A percentile compares a stretch with the other conserved stretches of the same genome.
phyloP scores from a whole-genome alignment of 2,888 invertebrate genomes.

The Campopleginae sp. region DNA sequence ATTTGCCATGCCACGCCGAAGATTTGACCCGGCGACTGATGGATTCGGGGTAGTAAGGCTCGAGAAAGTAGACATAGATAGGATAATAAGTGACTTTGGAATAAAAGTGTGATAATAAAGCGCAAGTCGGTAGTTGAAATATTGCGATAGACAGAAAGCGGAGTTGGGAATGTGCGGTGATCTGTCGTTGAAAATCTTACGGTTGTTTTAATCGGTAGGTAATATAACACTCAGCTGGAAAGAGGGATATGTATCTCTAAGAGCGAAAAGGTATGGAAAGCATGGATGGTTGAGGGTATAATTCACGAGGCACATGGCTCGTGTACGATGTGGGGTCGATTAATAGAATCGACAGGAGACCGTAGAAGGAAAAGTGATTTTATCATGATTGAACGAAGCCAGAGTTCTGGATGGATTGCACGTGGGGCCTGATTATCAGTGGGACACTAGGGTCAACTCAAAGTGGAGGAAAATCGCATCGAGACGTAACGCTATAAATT shows the following conservation, averaged over 20 bases:
- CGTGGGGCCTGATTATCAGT: constrained; percentile 37
- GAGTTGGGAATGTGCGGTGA: constrained; percentile 52
- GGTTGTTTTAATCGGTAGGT: constrained; percentile 60
- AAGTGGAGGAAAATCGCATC: constrained; percentile 55
- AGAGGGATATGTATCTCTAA: constrained; percentile 36
- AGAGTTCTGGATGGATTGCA: constrained; percentile 26
- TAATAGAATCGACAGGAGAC: constrained; percentile 58
- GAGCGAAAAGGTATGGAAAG: constrained; percentile 31
- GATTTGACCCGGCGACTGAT: background rate
- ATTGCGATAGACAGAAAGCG: constrained; percentile 27
- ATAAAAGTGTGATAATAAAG: constrained; percentile 59
- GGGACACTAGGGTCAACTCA: constrained; percentile 35
- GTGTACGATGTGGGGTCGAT: constrained; percentile 48
- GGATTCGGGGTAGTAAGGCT: background rate
- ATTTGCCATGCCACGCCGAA: too few relatives aligned
- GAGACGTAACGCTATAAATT: background rate
- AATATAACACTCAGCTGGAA: constrained; percentile 29
- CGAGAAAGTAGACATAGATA: constrained; percentile 12
- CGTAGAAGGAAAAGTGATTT: constrained; percentile 66
- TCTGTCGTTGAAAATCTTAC: constrained; percentile 56
- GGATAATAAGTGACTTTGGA: constrained; percentile 8
- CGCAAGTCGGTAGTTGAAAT: constrained; percentile 39
- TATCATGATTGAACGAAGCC: constrained; percentile 52
- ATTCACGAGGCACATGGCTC: constrained; percentile 23
- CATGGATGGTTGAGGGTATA: constrained; percentile 16